Percentiles rank a stretch among this genome's conserved stretches.
Conservation (phyloP, 2,888 invertebrate genomes). For the Cloeon dipterum region DNA sequence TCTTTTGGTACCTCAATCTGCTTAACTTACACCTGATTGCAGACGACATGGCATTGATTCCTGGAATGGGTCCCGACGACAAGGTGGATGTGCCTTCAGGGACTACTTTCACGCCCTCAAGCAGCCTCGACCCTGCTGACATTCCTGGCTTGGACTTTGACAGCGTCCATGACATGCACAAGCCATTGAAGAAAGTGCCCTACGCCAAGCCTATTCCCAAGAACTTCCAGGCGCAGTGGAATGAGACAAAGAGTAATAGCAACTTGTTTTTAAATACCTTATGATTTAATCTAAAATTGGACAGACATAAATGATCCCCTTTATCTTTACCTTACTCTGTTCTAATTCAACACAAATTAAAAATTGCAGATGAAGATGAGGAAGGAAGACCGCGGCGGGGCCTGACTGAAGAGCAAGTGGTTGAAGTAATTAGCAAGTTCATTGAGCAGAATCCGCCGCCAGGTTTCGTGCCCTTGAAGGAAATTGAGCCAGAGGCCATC, state of each 20-base stretch:
- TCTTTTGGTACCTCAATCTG: neutral
- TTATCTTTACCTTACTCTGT: too few relatives aligned
- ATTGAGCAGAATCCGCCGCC: constrained; percentile 42
- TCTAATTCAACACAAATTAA: neutral
- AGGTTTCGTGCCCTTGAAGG: constrained; percentile 51
- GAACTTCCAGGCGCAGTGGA: constrained; percentile 95
- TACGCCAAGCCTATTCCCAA: constrained; percentile 91
- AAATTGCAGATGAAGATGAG: constrained; percentile 8
- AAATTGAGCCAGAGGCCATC: constrained; percentile 56
- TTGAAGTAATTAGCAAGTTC: constrained; percentile 43
- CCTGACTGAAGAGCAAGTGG: constrained; percentile 16
- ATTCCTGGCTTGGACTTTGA: constrained; percentile 80
- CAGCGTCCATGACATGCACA: constrained; percentile 37
- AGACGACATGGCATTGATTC: constrained; percentile 63
- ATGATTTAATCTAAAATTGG: neutral
- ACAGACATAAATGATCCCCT: too few relatives aligned
- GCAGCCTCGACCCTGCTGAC: constrained; percentile 19
- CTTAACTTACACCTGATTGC: constrained; percentile 14
- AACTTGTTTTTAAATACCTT: constrained; percentile 10
- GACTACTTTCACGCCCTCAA: constrained; percentile 10
- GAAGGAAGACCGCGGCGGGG: constrained; percentile 6
- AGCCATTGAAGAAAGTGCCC: constrained; percentile 30
- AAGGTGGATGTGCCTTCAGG: constrained; percentile 36
- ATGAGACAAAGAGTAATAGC: constrained; percentile 39
- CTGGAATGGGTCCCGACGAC: constrained; percentile 97